phyloP scores from a whole-genome alignment of 2,113 vertebrate genomes.

The Poecilia latipinna region DNA sequence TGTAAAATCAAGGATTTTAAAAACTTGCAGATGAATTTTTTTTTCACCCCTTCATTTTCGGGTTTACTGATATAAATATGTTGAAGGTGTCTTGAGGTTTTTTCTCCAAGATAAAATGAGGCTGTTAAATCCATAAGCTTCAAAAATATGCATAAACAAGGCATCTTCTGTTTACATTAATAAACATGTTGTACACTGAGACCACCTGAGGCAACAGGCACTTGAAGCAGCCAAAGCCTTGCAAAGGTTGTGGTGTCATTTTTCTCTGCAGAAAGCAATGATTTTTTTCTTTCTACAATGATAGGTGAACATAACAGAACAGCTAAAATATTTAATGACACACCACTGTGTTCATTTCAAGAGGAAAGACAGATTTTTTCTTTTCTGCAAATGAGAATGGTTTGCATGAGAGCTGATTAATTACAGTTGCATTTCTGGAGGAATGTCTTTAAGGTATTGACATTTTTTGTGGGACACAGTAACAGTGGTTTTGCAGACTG shows the following conservation, averaged over 20 bases:
- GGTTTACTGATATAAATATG: background rate
- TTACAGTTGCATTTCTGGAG: background rate
- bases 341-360: background rate
- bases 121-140: background rate
- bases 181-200: background rate
- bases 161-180: background rate
- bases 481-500: background rate
- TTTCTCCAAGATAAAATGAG: background rate
- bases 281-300: background rate
- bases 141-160: background rate
- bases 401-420: conserved; percentile 8
- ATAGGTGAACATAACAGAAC: background rate
- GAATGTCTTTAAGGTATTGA: background rate
- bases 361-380: background rate
- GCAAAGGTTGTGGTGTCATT: background rate
- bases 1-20: too few relatives aligned
- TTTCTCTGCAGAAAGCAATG: background rate
- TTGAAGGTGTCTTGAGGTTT: background rate
- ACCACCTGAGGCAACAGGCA: background rate
- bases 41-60: background rate
- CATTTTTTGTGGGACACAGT: background rate
- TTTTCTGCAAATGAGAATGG: background rate
- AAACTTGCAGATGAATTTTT: too few relatives aligned
- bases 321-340: too few relatives aligned
- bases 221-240: background rate